Evolutionary conservation across 1,140 invertebrate species (phyloP).

Genomic region (Sycophaga agraensis): DNA sequence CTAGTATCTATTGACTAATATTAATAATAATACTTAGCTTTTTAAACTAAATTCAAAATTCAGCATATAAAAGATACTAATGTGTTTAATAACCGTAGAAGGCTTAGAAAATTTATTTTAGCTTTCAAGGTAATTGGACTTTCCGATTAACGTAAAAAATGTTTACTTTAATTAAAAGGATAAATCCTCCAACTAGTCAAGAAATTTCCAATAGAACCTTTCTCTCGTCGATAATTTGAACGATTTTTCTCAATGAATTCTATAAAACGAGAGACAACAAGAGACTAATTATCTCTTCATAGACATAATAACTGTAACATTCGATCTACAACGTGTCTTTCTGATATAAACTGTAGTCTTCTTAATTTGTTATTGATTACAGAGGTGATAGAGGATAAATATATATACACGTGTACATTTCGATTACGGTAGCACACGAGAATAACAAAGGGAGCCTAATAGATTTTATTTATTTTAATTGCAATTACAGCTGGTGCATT

Average conservation of each 20-base stretch:
- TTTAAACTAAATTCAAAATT: background rate
- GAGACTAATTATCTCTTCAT: too few species aligned
- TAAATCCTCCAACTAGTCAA: too few species aligned
- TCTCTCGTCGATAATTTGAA: background rate
- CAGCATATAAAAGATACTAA: too few species aligned
- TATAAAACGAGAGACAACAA: background rate
- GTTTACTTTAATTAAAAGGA: too few species aligned
- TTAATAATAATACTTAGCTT: background rate
- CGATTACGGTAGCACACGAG: background rate
- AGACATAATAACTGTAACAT: too few species aligned
- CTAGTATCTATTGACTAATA: background rate
- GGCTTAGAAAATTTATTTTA: too few species aligned
- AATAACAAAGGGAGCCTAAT: background rate
- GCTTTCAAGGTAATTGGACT: too few species aligned
- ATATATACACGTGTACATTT: background rate
- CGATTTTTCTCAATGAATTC: background rate
- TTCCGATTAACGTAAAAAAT: too few species aligned
- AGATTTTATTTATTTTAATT: background rate
- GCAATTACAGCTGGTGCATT: too few species aligned
- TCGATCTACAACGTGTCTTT: background rate
- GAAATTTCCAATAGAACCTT: conserved; percentile 8
- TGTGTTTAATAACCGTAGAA: too few species aligned
- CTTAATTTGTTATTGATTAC: conserved; percentile 20
- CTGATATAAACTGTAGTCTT: conserved; percentile 1
- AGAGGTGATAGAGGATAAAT: too few species aligned